phyloP scores from a whole-genome alignment of 2,888 invertebrate species.

The Drosophila mayaguana region DNA sequence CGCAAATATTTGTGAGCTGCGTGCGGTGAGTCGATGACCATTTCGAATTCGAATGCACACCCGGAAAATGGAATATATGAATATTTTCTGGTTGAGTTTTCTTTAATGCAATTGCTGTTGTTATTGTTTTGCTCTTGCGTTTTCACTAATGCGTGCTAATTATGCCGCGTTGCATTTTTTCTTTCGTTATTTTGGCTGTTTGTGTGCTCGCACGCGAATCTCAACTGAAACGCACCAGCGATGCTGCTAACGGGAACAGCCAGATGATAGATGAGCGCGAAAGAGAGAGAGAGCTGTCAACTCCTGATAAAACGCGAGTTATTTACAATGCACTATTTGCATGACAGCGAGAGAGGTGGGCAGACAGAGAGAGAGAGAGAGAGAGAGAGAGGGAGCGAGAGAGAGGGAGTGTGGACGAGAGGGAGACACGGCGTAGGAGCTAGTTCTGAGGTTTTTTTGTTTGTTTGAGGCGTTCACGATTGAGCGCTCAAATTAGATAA shows the following conservation, averaged over 20 bases:
- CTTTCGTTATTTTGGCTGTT: constrained; percentile 17
- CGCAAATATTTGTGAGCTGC: constrained; percentile 75
- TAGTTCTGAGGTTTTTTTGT: constrained; percentile 18
- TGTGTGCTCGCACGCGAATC: constrained; percentile 45
- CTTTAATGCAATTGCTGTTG: constrained; percentile 10
- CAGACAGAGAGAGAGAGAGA: background rate
- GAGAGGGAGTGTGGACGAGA: background rate
- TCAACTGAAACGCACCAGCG: constrained; percentile 59
- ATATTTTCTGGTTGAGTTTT: background rate
- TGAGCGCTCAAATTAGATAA: constrained; percentile 59
- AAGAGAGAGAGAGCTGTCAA: constrained; percentile 8
- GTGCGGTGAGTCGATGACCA: constrained; percentile 68
- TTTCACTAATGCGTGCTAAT: constrained; percentile 53
- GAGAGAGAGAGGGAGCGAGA: background rate
- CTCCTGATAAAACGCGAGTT: constrained; percentile 44
- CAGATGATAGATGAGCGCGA: constrained; percentile 11
- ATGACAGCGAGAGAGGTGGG: background rate
- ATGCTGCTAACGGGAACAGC: constrained; percentile 32
- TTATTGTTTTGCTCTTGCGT: background rate
- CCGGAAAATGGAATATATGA: background rate
- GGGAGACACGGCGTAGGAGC: background rate
- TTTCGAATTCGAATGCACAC: constrained; percentile 20
- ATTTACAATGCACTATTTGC: constrained; percentile 35
- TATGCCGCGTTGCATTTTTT: constrained; percentile 29
- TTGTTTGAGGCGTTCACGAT: constrained; percentile 5